Conservation (phyloP, 2,113 vertebrate species). For the Bungarus multicinctus region DNA sequence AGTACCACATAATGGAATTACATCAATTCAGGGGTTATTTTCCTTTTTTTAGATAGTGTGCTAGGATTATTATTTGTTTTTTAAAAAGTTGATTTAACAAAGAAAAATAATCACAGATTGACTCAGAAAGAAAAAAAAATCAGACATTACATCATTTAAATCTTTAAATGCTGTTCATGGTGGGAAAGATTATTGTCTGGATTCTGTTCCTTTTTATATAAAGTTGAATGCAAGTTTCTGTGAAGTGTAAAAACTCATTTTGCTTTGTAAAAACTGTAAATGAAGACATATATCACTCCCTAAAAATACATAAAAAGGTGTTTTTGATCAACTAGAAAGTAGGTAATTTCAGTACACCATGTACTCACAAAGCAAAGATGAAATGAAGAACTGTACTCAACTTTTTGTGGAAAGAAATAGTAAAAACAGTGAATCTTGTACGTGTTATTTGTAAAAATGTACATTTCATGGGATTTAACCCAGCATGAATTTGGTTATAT, state of each 20-base stretch:
- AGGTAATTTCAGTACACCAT: not conserved
- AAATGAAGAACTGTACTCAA: not conserved
- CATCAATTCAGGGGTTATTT: not conserved
- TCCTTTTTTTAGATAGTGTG: not conserved
- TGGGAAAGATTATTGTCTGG: not conserved
- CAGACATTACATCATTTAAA: constrained; percentile 32
- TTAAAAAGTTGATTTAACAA: constrained; percentile 2
- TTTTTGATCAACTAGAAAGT: not conserved
- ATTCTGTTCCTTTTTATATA: not conserved
- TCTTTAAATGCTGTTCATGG: not conserved
- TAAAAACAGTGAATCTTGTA: not conserved
- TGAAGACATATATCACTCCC: not conserved
- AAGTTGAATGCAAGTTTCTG: not conserved
- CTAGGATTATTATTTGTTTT: not conserved
- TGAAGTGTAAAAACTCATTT: not conserved
- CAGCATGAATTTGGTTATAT: not conserved
- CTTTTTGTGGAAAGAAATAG: not conserved
- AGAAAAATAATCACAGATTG: constrained; percentile 4
- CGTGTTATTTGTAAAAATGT: not conserved
- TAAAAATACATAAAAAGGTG: not conserved
- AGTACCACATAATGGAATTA: not conserved
- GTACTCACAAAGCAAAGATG: not conserved
- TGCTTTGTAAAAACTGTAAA: not conserved
- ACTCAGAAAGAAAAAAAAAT: not conserved
- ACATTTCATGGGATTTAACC: too few relatives aligned